Evolutionary conservation across 2,888 invertebrate species (phyloP).

Genomic region (Acleris holmiana): DNA sequence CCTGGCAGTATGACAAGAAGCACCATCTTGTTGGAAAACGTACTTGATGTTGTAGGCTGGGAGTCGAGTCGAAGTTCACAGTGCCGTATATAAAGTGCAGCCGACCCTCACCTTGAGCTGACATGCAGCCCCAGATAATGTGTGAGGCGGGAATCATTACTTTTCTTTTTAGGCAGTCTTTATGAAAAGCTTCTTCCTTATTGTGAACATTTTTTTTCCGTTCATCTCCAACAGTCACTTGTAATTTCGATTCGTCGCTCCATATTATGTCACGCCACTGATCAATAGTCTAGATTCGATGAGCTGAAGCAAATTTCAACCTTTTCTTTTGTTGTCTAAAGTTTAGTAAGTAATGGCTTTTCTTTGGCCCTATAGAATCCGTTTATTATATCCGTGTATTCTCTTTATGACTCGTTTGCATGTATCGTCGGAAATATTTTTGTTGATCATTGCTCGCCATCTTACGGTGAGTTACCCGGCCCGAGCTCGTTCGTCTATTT

Average conservation of each 20-base stretch:
- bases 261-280: no score
- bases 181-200: no score
- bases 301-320: background rate
- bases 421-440: constrained; percentile 12
- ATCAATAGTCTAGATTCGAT: constrained; percentile 6
- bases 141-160: no score
- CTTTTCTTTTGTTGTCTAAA: constrained; percentile 13
- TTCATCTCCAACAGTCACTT: no score
- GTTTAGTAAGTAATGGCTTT: constrained; percentile 1
- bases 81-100: no score
- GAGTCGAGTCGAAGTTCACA: constrained; percentile 6
- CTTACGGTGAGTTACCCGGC: constrained; percentile 3
- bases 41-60: constrained; percentile 7
- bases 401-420: constrained; percentile 8
- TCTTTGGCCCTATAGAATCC: constrained; percentile 8
- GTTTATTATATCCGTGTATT: no score
- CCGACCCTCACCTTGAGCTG: no score
- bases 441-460: constrained; percentile 11
- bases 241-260: no score
- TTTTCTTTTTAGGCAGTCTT: no score
- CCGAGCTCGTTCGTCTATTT: constrained; percentile 8
- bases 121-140: no score
- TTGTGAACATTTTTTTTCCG: no score
- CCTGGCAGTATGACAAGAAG: no score
- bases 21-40: constrained; percentile 11